Percentiles rank a stretch among this genome's conserved stretches.
Evolutionary conservation across 35 echinoderm and acorn worm genomes (phyloP).

Genomic region (Heliocidaris erythrogramma): DNA sequence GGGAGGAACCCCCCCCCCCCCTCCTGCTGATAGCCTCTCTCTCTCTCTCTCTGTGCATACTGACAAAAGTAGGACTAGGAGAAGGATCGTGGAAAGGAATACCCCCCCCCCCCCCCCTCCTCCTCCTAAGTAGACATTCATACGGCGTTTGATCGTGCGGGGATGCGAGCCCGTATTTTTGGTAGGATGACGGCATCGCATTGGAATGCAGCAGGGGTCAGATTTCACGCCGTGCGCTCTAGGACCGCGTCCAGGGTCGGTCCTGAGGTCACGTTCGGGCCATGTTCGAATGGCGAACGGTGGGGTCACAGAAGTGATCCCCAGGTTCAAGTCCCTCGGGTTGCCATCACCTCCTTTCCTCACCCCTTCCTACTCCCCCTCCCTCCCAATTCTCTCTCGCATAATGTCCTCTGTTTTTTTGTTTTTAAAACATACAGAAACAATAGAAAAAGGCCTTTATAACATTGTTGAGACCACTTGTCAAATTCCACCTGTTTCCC

Average conservation of each 20-base stretch:
- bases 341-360: not conserved
- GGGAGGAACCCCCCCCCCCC: not conserved
- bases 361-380: no score
- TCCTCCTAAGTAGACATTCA: not conserved
- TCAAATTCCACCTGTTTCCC: not conserved
- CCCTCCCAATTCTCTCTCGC: not conserved
- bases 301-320: not conserved
- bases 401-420: no score
- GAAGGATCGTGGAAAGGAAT: no score
- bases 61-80: no score
- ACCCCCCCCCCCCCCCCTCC: not conserved
- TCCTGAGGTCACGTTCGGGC: conserved; percentile 18
- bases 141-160: not conserved
- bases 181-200: conserved; percentile 20
- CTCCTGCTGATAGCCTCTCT: not conserved
- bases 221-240: conserved; percentile 27
- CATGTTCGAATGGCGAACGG: not conserved
- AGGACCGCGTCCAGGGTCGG: conserved; percentile 27
- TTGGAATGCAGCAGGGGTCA: conserved; percentile 31
- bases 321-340: conserved; percentile 16
- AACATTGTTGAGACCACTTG: no score
- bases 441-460: no score
- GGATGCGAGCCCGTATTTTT: not conserved
- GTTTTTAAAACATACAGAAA: no score
- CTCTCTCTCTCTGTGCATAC: no score